Base-by-base conservation (phyloP, 2,113 vertebrate genomes). In the Pachypanchax playfairii region DNA sequence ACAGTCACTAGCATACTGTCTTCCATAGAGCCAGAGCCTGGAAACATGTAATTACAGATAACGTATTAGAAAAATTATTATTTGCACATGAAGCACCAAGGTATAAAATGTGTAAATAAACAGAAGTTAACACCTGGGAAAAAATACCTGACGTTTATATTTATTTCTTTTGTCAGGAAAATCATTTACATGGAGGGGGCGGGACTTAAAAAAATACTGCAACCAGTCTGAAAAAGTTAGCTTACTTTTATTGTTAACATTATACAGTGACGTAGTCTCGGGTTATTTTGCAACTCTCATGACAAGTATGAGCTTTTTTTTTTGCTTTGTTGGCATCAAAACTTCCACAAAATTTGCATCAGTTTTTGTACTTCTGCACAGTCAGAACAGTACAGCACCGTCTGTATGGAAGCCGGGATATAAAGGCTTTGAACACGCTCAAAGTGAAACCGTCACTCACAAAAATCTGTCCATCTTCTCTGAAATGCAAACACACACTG, bases 311-410 rank as follows among this genome's bases (percentile, higher is more conserved):
- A 83, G 69, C 36, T 44, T 60, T 59, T 75, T 81, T 59, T 74
- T 82, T 38, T 70, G 61, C 48, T 36, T 79, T 74, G 68, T 77
- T 65, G 59, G 46, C 43, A 81, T 65, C 42, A 69, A 75, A 79
- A 68, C 65, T 84, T 74, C 47, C 44, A 70, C 53, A 49, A 60
- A 75, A 79, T 62, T 71, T 61, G 62, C 47, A 43, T 68, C 69
- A 20, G 60, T 66, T 74, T 75, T 70, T 76, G 67, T 69, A 77
- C 75, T 77, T 83, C 73, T 79, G 70, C 72, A 58, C 76, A 80
- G 74, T 83, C 84, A 83, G 70, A 72, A 70, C 56, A 65, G 54
- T 80, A 65, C 61, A 59, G 26, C 66, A 57, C 65, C 57, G 54
- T 67, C 65, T 72, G 48, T 68, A 50, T 52, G 62, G 62, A 76